phyloP scores from a whole-genome alignment of 2,113 vertebrate species.

The Macroglossus sobrinus region DNA sequence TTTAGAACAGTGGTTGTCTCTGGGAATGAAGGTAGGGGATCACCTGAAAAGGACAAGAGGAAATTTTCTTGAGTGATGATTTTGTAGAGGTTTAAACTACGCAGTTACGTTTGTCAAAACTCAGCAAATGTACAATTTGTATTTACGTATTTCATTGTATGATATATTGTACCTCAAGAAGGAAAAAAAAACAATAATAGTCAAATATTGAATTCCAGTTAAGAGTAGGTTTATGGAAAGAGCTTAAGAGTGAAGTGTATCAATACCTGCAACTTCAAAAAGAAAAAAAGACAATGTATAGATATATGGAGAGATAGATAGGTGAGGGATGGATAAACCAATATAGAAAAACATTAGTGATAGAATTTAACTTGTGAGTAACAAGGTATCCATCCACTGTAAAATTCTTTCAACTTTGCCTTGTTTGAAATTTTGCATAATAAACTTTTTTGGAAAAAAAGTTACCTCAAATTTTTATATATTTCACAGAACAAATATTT shows the following conservation, averaged over 20 bases:
- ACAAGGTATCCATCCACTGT: not conserved
- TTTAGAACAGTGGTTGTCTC: not conserved
- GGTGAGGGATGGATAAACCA: not conserved
- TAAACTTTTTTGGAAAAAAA: not conserved
- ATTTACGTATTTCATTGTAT: not conserved
- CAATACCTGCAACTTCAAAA: not conserved
- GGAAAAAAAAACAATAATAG: not conserved
- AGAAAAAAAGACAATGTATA: not conserved
- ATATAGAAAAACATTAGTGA: not conserved
- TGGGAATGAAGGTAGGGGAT: not conserved
- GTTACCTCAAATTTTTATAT: not conserved
- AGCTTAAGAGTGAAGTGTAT: not conserved
- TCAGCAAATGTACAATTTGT: not conserved
- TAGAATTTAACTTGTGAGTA: not conserved
- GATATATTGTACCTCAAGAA: not conserved
- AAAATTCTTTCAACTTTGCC: not conserved
- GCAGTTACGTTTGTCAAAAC: not conserved
- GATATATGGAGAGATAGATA: not conserved
- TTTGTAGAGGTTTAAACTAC: not conserved
- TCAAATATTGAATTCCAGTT: not conserved
- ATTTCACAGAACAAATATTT: not conserved
- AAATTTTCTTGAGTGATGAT: not conserved
- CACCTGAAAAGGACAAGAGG: not conserved
- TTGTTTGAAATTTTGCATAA: not conserved
- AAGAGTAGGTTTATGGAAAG: not conserved